Evolutionary conservation across 2,888 invertebrate species (phyloP), one percentile per base, ranked within the genome.

Genomic region (Zygothrica quintamaculata): DNA sequence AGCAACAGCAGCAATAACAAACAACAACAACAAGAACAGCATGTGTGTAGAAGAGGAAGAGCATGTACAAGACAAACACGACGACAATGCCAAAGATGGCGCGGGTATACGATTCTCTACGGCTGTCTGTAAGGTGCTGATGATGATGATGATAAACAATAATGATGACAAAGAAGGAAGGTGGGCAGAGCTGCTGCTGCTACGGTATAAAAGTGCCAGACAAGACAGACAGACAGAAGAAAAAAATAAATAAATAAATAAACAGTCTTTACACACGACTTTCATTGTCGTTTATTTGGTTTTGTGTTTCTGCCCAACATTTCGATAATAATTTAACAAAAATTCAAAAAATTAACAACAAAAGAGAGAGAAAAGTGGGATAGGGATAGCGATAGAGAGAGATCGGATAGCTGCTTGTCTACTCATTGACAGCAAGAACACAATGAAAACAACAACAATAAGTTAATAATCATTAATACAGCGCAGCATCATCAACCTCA

Each of bases 271-370:
- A 62, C 76, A 73, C 75, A 85, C 79, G 78, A 72, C 67, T 74
- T 60, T 77, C 50, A 69, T 51, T 36, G 57, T 52, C 25, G 61
- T 43, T 70, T 70, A 51, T 75, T 73, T 68, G 67, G 48, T 64
- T 77, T 70, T 70, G 65, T 65, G 51, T 77, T 60, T 74, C 59
- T 61, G 66, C 73, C 69, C 73, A 76, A 67, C 80, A 79, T 79
- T 81, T 85, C 60, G 77, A 82, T 84, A 73, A 72, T 76, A 72
- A 77, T 82, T 79, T 74, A 85, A 79, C 76, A 82, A 79, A 75
- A 69, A 74, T 69, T 66, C 48, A 86, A 86, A 86, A 75, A 82
- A 86, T 82, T 84, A 86, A 77, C 80, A 79, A 77, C 58, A 70
- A 69, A 73, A 6, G 2, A 11, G 15, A 37, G 39, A 7, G 53